These are phyloP conservation scores for Orchestes rusci DNA, from an alignment of 2,888 invertebrate species.

Conservation along the genomic window DNA sequence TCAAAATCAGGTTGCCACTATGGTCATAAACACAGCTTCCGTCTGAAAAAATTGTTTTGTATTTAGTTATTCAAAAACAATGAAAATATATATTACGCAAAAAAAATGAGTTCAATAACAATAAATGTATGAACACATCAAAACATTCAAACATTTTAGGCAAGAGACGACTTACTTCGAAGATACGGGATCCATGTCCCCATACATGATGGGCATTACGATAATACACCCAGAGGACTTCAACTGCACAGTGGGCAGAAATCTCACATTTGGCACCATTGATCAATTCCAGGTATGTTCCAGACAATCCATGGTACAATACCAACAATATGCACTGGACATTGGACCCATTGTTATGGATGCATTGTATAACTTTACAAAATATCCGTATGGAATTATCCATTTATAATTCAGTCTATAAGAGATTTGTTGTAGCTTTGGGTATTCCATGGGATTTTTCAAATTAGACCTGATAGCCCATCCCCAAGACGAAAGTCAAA, in stretches of 20 bases:
- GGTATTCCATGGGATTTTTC: background rate
- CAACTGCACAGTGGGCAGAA: slow-evolving; percentile 16
- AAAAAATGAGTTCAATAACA: no score
- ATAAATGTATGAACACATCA: no score
- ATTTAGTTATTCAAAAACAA: no score
- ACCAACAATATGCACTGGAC: slow-evolving; percentile 44
- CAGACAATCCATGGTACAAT: slow-evolving; percentile 43
- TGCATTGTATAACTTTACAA: slow-evolving; percentile 53
- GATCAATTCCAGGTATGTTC: slow-evolving; percentile 40
- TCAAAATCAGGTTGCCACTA: no score
- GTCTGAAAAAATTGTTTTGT: no score
- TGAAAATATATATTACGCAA: no score
- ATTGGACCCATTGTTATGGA: slow-evolving; percentile 45
- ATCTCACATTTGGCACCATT: slow-evolving; percentile 4
- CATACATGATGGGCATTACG: slow-evolving; percentile 23
- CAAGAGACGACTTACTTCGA: slow-evolving; percentile 8
- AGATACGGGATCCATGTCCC: slow-evolving; percentile 21
- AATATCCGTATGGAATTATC: slow-evolving; percentile 19
- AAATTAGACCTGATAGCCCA: slow-evolving; percentile 66
- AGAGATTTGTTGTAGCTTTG: slow-evolving; percentile 33
- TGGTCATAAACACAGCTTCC: no score
- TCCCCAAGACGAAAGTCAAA: slow-evolving; percentile 46
- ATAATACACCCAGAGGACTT: slow-evolving; percentile 16
- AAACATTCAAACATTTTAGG: background rate
- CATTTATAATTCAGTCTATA: background rate